A percentile compares a stretch with the other conserved stretches of the same genome.
Conservation (phyloP, 2,113 vertebrate genomes). For the Oreocharis arfaki region DNA sequence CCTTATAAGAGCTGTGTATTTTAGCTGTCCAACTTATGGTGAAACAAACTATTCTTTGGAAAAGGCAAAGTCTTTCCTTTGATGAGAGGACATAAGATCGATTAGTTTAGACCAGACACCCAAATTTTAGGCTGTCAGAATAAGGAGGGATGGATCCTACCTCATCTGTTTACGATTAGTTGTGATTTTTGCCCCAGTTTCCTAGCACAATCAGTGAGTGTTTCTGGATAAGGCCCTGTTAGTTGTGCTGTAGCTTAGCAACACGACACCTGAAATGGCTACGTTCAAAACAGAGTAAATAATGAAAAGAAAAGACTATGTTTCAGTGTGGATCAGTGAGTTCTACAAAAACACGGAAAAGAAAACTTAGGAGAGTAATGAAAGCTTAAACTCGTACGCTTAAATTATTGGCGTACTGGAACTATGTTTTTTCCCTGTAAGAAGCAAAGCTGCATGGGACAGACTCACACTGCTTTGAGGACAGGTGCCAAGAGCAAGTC, state of each 20-base stretch:
- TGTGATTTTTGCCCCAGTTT: neutral
- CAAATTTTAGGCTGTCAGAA: neutral
- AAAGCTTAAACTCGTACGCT: neutral
- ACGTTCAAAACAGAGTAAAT: neutral
- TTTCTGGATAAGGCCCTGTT: neutral
- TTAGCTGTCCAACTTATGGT: neutral
- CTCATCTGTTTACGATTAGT: neutral
- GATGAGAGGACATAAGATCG: neutral
- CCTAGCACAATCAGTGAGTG: neutral
- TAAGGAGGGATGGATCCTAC: neutral
- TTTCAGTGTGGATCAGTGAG: neutral
- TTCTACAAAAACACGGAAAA: neutral
- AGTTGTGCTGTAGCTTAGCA: neutral
- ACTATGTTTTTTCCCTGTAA: neutral
- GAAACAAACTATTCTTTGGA: neutral
- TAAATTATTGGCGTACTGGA: neutral
- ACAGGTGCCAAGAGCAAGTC: constrained; percentile 41
- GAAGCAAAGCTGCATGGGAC: neutral
- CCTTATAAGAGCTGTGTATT: neutral
- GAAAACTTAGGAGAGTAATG: constrained; percentile 14
- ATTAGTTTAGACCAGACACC: neutral
- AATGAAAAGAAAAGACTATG: neutral
- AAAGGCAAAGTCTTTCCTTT: neutral
- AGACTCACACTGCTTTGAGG: neutral
- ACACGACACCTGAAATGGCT: neutral